Percentiles rank a stretch among this genome's conserved stretches.
phyloP scores from a whole-genome alignment of 2,888 invertebrate genomes.

The Hydroisotoma schaefferi region DNA sequence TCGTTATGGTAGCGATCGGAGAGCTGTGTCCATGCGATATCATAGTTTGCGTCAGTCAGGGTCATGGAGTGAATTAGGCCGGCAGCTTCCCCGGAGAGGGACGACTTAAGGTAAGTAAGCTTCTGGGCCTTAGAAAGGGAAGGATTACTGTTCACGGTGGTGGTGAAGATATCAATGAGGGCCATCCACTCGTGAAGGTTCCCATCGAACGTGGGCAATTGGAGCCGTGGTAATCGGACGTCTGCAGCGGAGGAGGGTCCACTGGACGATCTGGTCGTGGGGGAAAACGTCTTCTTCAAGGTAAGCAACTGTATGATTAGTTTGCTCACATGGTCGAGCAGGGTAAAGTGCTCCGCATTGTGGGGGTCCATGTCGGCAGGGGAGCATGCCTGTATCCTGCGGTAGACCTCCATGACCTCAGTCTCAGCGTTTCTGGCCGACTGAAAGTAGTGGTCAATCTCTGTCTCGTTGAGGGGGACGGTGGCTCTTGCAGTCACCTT shows the following conservation, averaged over 20 bases:
- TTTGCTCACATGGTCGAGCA: neutral
- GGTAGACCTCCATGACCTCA: neutral
- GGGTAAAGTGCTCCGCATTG: neutral
- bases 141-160: conserved; percentile 11
- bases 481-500: neutral
- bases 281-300: too few relatives aligned
- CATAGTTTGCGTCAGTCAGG: conserved; percentile 17
- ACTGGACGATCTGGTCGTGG: neutral
- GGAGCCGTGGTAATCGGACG: conserved; percentile 17
- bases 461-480: neutral
- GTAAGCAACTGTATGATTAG: neutral
- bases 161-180: conserved; percentile 17
- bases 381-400: neutral
- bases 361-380: neutral
- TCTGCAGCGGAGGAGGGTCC: too few relatives aligned
- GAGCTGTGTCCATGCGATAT: conserved; percentile 17
- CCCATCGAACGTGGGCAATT: conserved; percentile 21
- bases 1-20: conserved; percentile 20
- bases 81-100: conserved; percentile 17
- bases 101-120: conserved; percentile 16
- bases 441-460: neutral
- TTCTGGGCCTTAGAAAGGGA: conserved; percentile 16
- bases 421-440: neutral
- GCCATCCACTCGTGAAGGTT: conserved; percentile 20
- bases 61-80: conserved; percentile 9